Percentiles rank a stretch among this genome's conserved stretches.
Conservation (phyloP, 37 sponge, comb jelly and placozoan genomes). For the Mnemiopsis leidyi region DNA sequence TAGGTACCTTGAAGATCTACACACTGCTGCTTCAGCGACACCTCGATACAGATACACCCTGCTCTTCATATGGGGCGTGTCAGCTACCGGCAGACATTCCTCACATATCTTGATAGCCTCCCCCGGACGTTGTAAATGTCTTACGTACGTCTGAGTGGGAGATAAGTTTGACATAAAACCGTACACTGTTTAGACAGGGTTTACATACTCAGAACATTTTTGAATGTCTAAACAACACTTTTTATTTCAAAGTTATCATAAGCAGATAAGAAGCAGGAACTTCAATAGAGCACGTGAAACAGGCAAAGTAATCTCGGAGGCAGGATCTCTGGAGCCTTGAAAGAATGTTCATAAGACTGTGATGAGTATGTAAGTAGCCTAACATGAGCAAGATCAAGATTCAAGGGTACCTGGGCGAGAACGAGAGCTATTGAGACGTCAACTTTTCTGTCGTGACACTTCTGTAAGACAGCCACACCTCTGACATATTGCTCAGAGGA, state of each 20-base stretch:
- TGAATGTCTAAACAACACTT: no score
- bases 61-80: not conserved
- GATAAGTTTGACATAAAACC: no score
- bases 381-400: no score
- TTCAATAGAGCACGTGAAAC: no score
- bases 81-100: not conserved
- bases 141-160: slow-evolving; percentile 1
- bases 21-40: slow-evolving; percentile 46
- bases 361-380: no score
- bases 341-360: no score
- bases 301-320: no score
- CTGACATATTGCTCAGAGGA: slow-evolving; percentile 9
- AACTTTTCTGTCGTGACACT: not conserved
- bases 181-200: no score
- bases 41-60: slow-evolving; percentile 8
- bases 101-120: slow-evolving; percentile 1
- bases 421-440: slow-evolving; percentile 4
- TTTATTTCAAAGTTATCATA: no score
- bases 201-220: not conserved
- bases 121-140: not conserved
- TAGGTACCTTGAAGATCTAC: not conserved
- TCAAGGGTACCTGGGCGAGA: slow-evolving; percentile 4
- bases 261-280: no score
- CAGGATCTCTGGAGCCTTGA: no score
- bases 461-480: slow-evolving; percentile 30